Base-by-base conservation (phyloP, 2,797 vertebrate species). In the Sparidentex hasta region DNA sequence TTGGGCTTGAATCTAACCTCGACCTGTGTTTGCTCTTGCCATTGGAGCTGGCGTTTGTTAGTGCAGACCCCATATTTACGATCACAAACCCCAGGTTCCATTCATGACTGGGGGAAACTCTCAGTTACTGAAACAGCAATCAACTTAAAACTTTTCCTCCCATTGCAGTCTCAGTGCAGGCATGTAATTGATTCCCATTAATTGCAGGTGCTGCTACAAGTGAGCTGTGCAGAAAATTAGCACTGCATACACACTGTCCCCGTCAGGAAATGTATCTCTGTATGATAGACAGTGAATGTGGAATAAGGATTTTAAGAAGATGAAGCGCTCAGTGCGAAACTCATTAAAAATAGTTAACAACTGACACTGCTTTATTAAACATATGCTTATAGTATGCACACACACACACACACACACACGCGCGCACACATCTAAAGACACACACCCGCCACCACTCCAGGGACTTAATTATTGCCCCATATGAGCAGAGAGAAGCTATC, bases 391-490 rank as follows among this genome's bases (percentile, higher is more conserved):
- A 76, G 51, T 71, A 69, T 59, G 43, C 69, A 66, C 52, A 41
- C 58, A 46, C 29, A 0, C 58, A 1, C 61, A 12, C 57, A n/a
- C 16, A 17, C 71, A 71, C 38, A 17, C 66, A 38, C 72, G 64
- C 29, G 5, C 29, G 1, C 29, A 33, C 38, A 38, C 38, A 38
- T 38, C 27, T 43, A 56, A 29, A 70, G 5, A 66, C 74, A 77
- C 70, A 70, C 61, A 29, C 14, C 20, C 56, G 66, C n/a, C 41
- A 69, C 80, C 70, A 89, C 94, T 89, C 92, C 59, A 66, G 93
- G 93, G 94, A 94, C 90, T 86, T 93, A 94, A 95, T 95, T 94
- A 94, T 94, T 91, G 92, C 90, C 80, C 89, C 81, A 90, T 89
- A 76, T 76, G 74, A 91, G 92, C 76, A 87, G 85, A 84, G 78